Base-by-base conservation (phyloP, 1,140 invertebrate genomes). In the Drusus annulatus region DNA sequence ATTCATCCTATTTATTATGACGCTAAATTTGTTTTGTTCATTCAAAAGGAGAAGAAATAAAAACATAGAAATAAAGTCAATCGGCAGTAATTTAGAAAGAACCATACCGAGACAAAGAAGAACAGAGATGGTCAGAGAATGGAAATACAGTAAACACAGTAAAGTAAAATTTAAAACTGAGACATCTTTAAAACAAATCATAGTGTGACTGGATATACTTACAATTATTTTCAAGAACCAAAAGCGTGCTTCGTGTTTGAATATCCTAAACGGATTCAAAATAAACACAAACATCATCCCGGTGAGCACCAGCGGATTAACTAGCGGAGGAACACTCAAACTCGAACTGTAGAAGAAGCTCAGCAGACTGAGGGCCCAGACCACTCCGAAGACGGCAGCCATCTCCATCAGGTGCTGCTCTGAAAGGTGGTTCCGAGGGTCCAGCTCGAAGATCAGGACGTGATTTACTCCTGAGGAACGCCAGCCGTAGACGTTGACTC, bases 401-500 rank as follows among this genome's bases (percentile, higher is more conserved):
- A 99, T 88, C 90, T 99, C 98, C 93, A 99, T 97, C 2, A 99
- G 90, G 89, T 99, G 96, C 85, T 99, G 98, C 86, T 99, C 98
- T 0, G 98, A 95, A 0, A 97, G 89, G 91, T 99, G 98, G 89
- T 99, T 98, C 74, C 99, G 90, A 0, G 98, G 99, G 90, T 99
- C 98, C 63, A 99, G 90, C 88, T 99, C 98, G 87, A 99, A 99
- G 84, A 99, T 99, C 0, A 99, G 92, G 0, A 99, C 98, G 88
- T 99, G 99, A 91, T 99, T 99, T 4, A 99, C 98, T 13, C 98
- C 98, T 0, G 98, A 98, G 5, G 96, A 97, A 83, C 98, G 91
- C 98, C 98, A 99, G n/a, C 98, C 98, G 88, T 99, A 99, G 17
- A 97, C 98, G 86, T 99, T 99, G 16, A 99, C 94, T 19, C 98